Evolutionary conservation across 92 coral and sea anemone species (phyloP).

Genomic region (Micromussa lordhowensis): DNA sequence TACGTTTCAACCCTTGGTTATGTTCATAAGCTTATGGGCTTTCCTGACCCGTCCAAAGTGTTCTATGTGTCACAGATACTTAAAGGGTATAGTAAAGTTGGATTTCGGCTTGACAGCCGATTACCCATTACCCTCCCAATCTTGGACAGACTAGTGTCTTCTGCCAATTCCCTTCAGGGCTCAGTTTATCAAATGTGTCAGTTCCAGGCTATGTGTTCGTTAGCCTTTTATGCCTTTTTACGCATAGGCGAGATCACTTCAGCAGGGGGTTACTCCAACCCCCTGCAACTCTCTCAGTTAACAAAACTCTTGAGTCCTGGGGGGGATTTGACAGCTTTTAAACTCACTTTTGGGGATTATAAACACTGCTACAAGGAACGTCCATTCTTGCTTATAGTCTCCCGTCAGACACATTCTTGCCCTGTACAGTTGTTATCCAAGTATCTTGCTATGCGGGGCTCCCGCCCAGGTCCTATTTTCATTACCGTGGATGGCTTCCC

Average conservation of each 20-base stretch:
- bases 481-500: not conserved
- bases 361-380: conserved; percentile 25
- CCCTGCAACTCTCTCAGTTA: conserved; percentile 2
- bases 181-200: not conserved
- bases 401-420: too few relatives aligned
- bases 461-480: not conserved
- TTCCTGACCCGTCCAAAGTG: conserved; percentile 40
- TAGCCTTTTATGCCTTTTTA: conserved; percentile 3
- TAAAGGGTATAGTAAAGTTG: conserved; percentile 60
- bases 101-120: conserved; percentile 42
- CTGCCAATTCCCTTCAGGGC: not conserved
- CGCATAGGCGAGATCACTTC: conserved; percentile 33
- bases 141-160: not conserved
- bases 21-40: conserved; percentile 38
- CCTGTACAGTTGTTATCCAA: too few relatives aligned
- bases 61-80: conserved; percentile 61
- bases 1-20: conserved; percentile 62
- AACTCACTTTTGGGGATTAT: conserved; percentile 21
- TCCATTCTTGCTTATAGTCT: conserved; percentile 17
- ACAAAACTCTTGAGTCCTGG: not conserved
- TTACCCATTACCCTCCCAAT: conserved; percentile 65
- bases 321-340: conserved; percentile 3
- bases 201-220: conserved; percentile 15
- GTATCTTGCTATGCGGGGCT: conserved; percentile 3
- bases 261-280: not conserved